Conservation (phyloP, 2,113 vertebrate genomes). For the Oophaga pumilio region DNA sequence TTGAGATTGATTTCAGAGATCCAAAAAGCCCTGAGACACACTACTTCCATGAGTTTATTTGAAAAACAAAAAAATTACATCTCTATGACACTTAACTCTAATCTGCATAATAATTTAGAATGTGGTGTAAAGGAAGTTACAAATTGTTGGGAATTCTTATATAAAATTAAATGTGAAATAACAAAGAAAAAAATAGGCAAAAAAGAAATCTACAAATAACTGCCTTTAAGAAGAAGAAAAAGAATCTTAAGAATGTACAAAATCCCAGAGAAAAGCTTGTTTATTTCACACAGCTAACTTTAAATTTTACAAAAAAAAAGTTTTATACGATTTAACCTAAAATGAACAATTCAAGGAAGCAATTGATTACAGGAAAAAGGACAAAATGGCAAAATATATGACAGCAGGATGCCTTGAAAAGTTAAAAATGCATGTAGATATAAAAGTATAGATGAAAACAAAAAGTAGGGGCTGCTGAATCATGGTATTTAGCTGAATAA, state of each 20-base stretch:
- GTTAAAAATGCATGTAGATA: conserved; percentile 37
- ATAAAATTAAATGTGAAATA: too few relatives aligned
- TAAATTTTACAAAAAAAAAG: conserved; percentile 1
- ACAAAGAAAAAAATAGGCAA: too few relatives aligned
- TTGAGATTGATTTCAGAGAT: too few relatives aligned
- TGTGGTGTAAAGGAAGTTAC: too few relatives aligned
- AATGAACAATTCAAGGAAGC: conserved; percentile 39
- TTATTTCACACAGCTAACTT: background rate
- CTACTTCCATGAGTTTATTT: too few relatives aligned
- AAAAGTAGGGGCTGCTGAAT: conserved; percentile 27
- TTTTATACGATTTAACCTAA: background rate
- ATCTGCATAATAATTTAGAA: too few relatives aligned
- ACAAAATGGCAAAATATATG: conserved; percentile 36
- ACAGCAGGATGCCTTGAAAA: conserved; percentile 46
- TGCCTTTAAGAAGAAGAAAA: background rate
- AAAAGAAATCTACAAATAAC: too few relatives aligned
- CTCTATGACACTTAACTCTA: too few relatives aligned
- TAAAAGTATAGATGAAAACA: conserved; percentile 32
- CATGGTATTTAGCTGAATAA: conserved; percentile 31
- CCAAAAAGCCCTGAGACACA: too few relatives aligned
- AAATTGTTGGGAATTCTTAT: too few relatives aligned
- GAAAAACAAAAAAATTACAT: too few relatives aligned
- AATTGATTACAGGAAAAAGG: conserved; percentile 45
- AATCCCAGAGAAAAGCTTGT: background rate
- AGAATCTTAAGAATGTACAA: background rate